Base-by-base conservation (phyloP, 2,888 invertebrate species). In the Xiphydria camelus region DNA sequence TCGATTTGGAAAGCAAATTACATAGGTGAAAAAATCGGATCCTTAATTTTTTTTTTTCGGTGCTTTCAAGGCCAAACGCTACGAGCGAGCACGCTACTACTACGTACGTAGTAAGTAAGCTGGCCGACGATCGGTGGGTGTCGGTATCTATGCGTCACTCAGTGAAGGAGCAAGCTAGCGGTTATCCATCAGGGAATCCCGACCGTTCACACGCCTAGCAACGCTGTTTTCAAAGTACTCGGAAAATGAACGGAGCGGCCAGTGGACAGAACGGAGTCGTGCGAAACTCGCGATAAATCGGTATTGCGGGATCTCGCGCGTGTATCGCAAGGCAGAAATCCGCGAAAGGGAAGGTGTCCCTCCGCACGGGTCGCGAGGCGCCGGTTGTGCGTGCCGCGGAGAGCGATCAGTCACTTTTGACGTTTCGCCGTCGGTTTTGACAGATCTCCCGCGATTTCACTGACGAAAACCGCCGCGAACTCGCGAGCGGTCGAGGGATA, bases 171-270 rank as follows among this genome's bases (percentile, higher is more conserved):
- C 55, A 54, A 53, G 47, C 49, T 51, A 52, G 50, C 47, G 53
- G 54, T 62, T 61, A 44, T 44, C 43, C 15, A 29, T 15, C 45
- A 43, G 47, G 47, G 45, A 49, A 47, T 42, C 50, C 55, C 50
- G 42, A 39, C 46, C 42, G 53, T n/a, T n/a, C n/a, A 60, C 54
- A 69, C 69, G 69, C 69, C 64, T 69, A 68, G 68, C 68, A 69
- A 69, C 69, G 68, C 62, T 61, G 43, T 17, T 20, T n/a, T n/a
- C n/a, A n/a, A n/a, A n/a, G n/a, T n/a, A 22, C 18, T 5, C 32
- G 12, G 15, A 22, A 18, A 22, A 18, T 20, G 9, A n/a, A n/a
- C n/a, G n/a, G n/a, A n/a, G n/a, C n/a, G n/a, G n/a, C 22, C 15
- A 23, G 17, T 38, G 37, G 39, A 4, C 14, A 15, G 23, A 46